Evolutionary conservation across 2,888 invertebrate genomes (phyloP).

Genomic region (Pollenia labialis): DNA sequence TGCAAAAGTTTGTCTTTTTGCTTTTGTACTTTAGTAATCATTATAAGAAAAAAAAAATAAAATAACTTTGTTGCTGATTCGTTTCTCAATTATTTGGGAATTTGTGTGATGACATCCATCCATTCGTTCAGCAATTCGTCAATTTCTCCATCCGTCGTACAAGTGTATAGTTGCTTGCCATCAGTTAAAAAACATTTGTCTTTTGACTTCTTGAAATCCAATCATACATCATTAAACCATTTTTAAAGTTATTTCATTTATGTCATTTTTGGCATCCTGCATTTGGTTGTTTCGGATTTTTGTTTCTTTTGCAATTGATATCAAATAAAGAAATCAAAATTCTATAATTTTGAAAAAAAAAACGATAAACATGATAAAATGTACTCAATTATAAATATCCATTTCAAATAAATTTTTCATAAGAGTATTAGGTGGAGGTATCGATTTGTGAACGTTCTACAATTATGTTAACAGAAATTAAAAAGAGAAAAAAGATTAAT

Average conservation of each 20-base stretch:
- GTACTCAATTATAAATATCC: slow-evolving; percentile 61
- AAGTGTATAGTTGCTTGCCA: not conserved
- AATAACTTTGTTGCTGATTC: slow-evolving; percentile 20
- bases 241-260: slow-evolving; percentile 54
- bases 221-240: slow-evolving; percentile 65
- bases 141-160: not conserved
- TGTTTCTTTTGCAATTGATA: slow-evolving; percentile 50
- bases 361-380: slow-evolving; percentile 43
- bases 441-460: not conserved
- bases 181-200: slow-evolving; percentile 8
- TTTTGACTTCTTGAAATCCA: slow-evolving; percentile 56
- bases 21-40: slow-evolving; percentile 5
- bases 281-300: slow-evolving; percentile 4
- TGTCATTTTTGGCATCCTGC: slow-evolving; percentile 42
- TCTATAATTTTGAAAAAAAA: slow-evolving; percentile 49
- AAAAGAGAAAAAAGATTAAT: too few species aligned
- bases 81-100: slow-evolving; percentile 62
- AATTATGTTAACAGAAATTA: too few species aligned
- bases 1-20: slow-evolving; percentile 21
- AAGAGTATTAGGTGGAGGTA: slow-evolving; percentile 18
- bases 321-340: slow-evolving; percentile 70
- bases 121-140: not conserved
- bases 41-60: slow-evolving; percentile 21
- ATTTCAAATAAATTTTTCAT: slow-evolving; percentile 52
- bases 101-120: slow-evolving; percentile 58